phyloP scores from a whole-genome alignment of 2,113 vertebrate species.

The Aegypius monachus region DNA sequence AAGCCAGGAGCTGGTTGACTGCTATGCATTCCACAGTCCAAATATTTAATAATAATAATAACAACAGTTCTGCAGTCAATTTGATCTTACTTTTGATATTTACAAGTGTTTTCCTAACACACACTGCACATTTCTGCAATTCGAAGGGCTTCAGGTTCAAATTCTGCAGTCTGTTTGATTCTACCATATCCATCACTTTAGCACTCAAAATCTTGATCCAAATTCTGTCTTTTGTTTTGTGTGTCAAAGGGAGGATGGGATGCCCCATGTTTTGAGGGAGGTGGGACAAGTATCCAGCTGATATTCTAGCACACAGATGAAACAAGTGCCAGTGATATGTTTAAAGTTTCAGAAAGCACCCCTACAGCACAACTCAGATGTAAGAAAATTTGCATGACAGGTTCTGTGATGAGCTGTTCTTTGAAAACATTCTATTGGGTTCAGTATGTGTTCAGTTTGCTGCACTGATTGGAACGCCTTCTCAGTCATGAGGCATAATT shows the following conservation, averaged over 20 bases:
- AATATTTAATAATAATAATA: slow-evolving; percentile 18
- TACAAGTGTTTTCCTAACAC: background rate
- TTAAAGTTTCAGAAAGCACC: background rate
- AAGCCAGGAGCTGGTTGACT: background rate
- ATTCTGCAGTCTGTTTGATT: background rate
- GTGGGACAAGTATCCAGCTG: background rate
- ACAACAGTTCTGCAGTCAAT: background rate
- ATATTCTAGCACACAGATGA: background rate
- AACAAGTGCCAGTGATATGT: background rate
- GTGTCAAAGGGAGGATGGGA: background rate
- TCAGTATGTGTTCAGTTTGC: background rate
- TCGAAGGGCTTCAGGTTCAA: background rate
- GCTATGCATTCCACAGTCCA: background rate
- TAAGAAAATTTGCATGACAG: background rate
- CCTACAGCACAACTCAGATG: background rate
- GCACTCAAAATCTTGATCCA: background rate
- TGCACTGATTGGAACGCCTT: background rate
- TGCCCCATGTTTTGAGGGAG: background rate
- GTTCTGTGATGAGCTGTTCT: background rate
- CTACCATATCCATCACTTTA: background rate
- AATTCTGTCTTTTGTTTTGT: background rate
- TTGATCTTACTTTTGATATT: background rate
- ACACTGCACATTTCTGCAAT: background rate
- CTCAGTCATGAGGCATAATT: background rate
- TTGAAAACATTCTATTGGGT: background rate